Percentiles rank a stretch among this genome's conserved stretches.
Evolutionary conservation across 2,888 invertebrate species (phyloP).

Genomic region (Catocala fraxini): DNA sequence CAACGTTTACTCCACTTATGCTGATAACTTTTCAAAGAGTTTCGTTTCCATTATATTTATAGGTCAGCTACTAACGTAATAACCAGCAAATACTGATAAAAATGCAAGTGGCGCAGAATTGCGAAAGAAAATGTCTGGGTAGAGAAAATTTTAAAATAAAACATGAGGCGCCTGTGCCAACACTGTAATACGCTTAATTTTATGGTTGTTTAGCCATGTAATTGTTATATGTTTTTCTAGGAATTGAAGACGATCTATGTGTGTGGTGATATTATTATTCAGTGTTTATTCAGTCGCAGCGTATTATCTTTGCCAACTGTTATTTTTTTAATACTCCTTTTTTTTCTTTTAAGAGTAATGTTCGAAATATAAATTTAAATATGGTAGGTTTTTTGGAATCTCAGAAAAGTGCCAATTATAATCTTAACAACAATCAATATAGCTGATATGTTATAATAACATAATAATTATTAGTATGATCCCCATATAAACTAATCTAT

Average conservation of each 20-base stretch:
- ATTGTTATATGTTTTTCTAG: conserved; percentile 49
- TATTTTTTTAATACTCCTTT: neutral
- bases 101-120: conserved; percentile 26
- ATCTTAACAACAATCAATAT: too few species aligned
- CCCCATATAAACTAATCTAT: too few species aligned
- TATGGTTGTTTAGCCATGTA: conserved; percentile 54
- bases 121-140: conserved; percentile 24
- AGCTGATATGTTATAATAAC: too few species aligned
- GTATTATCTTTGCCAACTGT: neutral
- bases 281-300: conserved; percentile 18
- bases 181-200: conserved; percentile 48
- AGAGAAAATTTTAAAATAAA: conserved; percentile 44
- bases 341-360: too few species aligned
- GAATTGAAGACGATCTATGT: conserved; percentile 45
- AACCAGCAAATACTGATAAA: conserved; percentile 23
- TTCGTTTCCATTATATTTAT: conserved; percentile 16
- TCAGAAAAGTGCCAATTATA: too few species aligned
- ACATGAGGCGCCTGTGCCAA: conserved; percentile 44
- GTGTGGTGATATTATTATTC: conserved; percentile 31
- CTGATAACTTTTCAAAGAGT: conserved; percentile 12
- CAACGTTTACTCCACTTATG: neutral
- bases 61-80: conserved; percentile 21
- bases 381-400: too few species aligned
- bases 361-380: too few species aligned
- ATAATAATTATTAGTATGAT: too few species aligned